These are phyloP conservation scores for Lampris megalopsis DNA, from an alignment of 2,113 vertebrate genomes.

Conservation along the genomic window DNA sequence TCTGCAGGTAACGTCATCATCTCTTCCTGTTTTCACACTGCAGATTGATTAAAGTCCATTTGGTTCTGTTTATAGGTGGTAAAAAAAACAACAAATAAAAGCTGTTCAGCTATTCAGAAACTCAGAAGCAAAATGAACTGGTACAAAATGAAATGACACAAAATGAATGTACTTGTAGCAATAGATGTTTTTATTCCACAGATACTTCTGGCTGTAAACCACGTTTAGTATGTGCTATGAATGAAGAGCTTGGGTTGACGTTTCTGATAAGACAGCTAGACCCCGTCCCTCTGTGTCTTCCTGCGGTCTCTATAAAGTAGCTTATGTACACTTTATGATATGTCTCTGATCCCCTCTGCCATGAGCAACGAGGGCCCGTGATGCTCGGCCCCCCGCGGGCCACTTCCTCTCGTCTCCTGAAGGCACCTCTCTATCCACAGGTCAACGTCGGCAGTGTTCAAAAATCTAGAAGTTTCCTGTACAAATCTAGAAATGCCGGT, in stretches of 20 bases:
- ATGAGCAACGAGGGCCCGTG: slow-evolving; percentile 54
- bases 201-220: slow-evolving; percentile 60
- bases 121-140: slow-evolving; percentile 7
- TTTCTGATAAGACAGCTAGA: slow-evolving; percentile 56
- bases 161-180: slow-evolving; percentile 33
- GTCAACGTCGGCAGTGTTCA: slow-evolving; percentile 29
- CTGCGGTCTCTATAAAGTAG: slow-evolving; percentile 56
- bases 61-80: not conserved
- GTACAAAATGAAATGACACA: slow-evolving; percentile 27
- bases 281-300: slow-evolving; percentile 46
- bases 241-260: slow-evolving; percentile 71
- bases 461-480: slow-evolving; percentile 33
- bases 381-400: slow-evolving; percentile 24
- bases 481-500: slow-evolving; percentile 36
- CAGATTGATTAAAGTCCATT: not conserved
- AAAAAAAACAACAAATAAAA: slow-evolving; percentile 6
- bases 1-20: not conserved
- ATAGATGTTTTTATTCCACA: slow-evolving; percentile 69
- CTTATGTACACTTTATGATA: slow-evolving; percentile 75
- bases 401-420: slow-evolving; percentile 27
- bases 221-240: slow-evolving; percentile 59
- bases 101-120: no score
- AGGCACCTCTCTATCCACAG: slow-evolving; percentile 60
- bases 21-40: not conserved
- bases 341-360: slow-evolving; percentile 57